A percentile compares a stretch with the other conserved stretches of the same genome.
These are phyloP conservation scores for Sylvia borin DNA, from an alignment of 2,797 vertebrate genomes.

Conservation along the genomic window DNA sequence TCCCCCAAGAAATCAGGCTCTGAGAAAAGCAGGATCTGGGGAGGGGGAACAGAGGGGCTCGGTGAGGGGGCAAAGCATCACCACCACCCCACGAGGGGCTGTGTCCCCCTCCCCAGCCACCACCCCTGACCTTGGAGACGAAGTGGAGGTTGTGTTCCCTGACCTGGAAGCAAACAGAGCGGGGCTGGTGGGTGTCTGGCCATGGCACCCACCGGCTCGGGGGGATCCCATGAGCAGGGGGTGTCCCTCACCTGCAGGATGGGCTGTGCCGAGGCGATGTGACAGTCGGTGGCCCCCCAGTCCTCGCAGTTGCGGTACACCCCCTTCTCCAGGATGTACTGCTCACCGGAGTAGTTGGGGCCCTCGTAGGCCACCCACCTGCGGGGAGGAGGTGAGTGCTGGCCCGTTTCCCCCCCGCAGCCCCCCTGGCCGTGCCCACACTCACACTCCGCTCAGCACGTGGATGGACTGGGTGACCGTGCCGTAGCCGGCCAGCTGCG, in stretches of 20 bases:
- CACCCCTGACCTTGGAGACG: conserved; percentile 71
- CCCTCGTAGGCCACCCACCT: conserved; percentile 94
- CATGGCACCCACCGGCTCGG: accelerated
- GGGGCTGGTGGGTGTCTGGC: not conserved
- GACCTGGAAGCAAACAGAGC: conserved; percentile 57
- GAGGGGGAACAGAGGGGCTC: not conserved
- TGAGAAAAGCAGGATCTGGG: conserved; percentile 87
- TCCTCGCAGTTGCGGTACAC: conserved; percentile 90
- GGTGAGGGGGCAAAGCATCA: accelerated
- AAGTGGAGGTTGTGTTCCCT: conserved; percentile 74
- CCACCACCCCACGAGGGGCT: not conserved
- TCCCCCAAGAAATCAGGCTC: conserved; percentile 85
- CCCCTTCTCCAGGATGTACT: conserved; percentile 94
- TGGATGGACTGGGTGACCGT: conserved; percentile 85
- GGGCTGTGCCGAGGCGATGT: conserved; percentile 89
- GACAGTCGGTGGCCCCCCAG: conserved; percentile 86
- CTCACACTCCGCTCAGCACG: conserved; percentile 91
- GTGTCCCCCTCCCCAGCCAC: not conserved
- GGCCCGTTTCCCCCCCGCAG: not conserved
- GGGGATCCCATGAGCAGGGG: accelerated
- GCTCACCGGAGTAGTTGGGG: conserved; percentile 90
- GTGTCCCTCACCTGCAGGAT: conserved; percentile 79
- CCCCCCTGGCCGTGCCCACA: accelerated
- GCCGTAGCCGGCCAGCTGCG: conserved; percentile 81
- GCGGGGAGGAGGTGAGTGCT: not conserved